Evolutionary conservation across 2,888 invertebrate species (phyloP).

Genomic region (Parelbella ahira): DNA sequence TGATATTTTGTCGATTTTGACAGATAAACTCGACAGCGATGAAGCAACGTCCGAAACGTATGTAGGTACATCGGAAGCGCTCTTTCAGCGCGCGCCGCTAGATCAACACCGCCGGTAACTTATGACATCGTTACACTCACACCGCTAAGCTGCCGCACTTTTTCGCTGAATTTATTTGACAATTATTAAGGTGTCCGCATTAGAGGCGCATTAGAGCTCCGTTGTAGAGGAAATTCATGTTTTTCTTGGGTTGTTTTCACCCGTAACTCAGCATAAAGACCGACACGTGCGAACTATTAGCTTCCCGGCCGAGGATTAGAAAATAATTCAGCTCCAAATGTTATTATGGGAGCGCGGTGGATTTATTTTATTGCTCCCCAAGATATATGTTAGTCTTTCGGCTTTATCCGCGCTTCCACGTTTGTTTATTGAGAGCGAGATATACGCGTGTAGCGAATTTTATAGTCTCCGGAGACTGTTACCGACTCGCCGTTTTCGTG

Average conservation of each 20-base stretch:
- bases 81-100: conserved; percentile 34
- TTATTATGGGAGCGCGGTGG: conserved; percentile 73
- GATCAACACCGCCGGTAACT: conserved; percentile 45
- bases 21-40: too few species aligned
- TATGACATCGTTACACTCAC: conserved; percentile 67
- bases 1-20: too few species aligned
- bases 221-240: conserved; percentile 70
- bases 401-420: conserved; percentile 66
- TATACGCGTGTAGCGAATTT: conserved; percentile 62
- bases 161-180: conserved; percentile 75
- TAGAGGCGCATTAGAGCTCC: conserved; percentile 64
- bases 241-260: conserved; percentile 75
- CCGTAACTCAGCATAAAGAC: conserved; percentile 67
- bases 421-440: conserved; percentile 69
- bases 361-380: conserved; percentile 74
- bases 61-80: conserved; percentile 34
- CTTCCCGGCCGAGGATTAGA: conserved; percentile 74
- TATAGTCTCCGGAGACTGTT: conserved; percentile 54
- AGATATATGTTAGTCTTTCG: conserved; percentile 72
- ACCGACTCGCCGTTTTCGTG: conserved; percentile 47
- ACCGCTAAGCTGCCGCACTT: conserved; percentile 53
- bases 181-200: conserved; percentile 78
- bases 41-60: too few species aligned
- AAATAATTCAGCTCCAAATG: conserved; percentile 78
- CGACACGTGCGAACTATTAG: conserved; percentile 79